phyloP scores from a whole-genome alignment of 2,888 invertebrate genomes.

The Desoria tigrina region DNA sequence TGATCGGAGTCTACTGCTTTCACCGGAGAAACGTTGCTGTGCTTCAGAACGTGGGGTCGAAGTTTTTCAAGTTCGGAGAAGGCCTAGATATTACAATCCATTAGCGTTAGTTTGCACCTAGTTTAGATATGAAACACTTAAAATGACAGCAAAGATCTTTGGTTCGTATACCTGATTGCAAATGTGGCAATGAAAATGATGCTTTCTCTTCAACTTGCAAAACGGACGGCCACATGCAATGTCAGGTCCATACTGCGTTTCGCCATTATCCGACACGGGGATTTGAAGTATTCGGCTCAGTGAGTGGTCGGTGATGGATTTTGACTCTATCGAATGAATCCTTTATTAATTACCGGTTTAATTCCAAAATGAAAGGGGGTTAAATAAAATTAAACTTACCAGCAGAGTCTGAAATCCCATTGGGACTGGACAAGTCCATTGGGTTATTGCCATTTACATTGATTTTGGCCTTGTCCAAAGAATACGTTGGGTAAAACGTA shows the following conservation, averaged over 20 bases:
- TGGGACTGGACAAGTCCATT: constrained; percentile 52
- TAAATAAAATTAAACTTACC: constrained; percentile 34
- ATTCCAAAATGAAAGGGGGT: constrained; percentile 3
- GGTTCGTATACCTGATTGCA: constrained; percentile 67
- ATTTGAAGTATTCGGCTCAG: constrained; percentile 53
- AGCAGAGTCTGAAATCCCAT: constrained; percentile 42
- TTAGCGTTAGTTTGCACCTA: neutral
- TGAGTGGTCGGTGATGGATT: constrained; percentile 53
- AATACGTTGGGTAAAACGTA: constrained; percentile 83
- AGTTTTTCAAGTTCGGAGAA: constrained; percentile 72
- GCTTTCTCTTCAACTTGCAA: constrained; percentile 75
- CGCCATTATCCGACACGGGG: constrained; percentile 49
- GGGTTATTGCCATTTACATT: constrained; percentile 42
- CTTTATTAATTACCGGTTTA: constrained; percentile 5
- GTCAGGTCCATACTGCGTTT: constrained; percentile 63
- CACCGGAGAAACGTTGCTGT: constrained; percentile 60
- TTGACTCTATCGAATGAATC: constrained; percentile 48
- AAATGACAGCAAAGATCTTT: neutral
- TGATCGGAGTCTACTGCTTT: constrained; percentile 49
- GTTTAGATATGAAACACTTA: too few relatives aligned
- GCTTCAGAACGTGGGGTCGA: constrained; percentile 70
- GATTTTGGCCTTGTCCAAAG: constrained; percentile 56
- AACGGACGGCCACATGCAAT: constrained; percentile 73
- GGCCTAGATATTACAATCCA: constrained; percentile 58
- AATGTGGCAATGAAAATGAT: constrained; percentile 76